Conservation (phyloP, 2,113 vertebrate genomes). For the Gambusia affinis region DNA sequence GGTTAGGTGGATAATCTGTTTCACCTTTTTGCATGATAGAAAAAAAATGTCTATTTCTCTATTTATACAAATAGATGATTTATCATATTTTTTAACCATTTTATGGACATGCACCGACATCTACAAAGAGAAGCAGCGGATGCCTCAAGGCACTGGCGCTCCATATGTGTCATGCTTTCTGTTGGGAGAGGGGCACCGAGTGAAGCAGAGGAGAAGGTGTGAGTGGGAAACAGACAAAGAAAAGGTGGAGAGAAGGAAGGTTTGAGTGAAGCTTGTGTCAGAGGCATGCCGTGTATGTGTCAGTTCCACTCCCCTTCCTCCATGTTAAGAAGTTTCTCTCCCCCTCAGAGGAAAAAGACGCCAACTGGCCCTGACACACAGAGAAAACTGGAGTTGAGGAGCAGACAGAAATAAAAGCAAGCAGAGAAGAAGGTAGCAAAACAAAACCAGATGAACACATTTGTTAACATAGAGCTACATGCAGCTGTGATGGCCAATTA, state of each 20-base stretch:
- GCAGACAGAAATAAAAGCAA: constrained; percentile 34
- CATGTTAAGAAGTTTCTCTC: constrained; percentile 64
- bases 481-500: constrained; percentile 45
- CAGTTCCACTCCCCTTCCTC: constrained; percentile 71
- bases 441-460: constrained; percentile 29
- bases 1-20: not conserved
- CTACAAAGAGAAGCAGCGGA: constrained; percentile 27
- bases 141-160: constrained; percentile 28
- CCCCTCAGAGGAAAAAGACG: constrained; percentile 40
- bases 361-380: constrained; percentile 44
- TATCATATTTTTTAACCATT: constrained; percentile 11
- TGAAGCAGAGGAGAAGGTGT: constrained; percentile 10
- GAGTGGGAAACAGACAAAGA: constrained; percentile 18
- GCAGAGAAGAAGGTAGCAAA: constrained; percentile 33
- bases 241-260: constrained; percentile 28
- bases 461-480: constrained; percentile 27
- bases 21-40: constrained; percentile 20
- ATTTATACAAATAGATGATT: constrained; percentile 14
- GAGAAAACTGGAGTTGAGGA: not conserved
- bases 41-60: constrained; percentile 13
- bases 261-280: constrained; percentile 66
- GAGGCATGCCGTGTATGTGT: constrained; percentile 57
- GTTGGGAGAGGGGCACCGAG: constrained; percentile 18
- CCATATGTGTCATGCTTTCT: constrained; percentile 44
- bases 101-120: constrained; percentile 29